Base-by-base conservation (phyloP, 2,888 invertebrate species). In the Drosophila subquinaria region DNA sequence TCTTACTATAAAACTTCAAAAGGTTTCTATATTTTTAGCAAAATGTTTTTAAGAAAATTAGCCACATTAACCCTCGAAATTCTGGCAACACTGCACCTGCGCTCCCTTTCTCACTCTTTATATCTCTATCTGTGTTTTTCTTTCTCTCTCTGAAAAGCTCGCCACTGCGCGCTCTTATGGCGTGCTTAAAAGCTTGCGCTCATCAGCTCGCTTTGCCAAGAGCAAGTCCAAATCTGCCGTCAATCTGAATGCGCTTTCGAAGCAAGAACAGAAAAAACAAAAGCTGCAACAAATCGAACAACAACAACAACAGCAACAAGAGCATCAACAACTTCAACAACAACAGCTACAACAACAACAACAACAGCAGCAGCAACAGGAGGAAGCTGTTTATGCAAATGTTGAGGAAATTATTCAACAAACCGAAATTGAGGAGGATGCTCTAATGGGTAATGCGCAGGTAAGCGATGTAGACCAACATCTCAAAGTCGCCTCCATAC, bases 141-240 rank as follows among this genome's bases (percentile, higher is more conserved):
- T 56, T n/a, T 61, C 17, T 55, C 27, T 55, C 40, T 68, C 40
- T 64, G 48, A 48, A 73, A 89, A 85, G 85, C 88, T 85, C 38
- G 75, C 89, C 38, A 88, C 60, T 68, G 89, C 84, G 15, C 87
- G 84, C 23, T 85, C 84, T 4, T 89, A 81, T 47, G 89, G 88
- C 48, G 85, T 85, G 50, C 73, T 85, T 36, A 85, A 85, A 64
- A 89, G 89, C 64, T 73, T 85, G 63, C 84, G 85, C 20, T 71
- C 72, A 52, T 85, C 85, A 36, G 85, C 85, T 11, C 85, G 85
- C 23, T 89, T 64, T 61, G 89, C 89, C 36, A 88, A 69, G 53
- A 73, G 75, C 51, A 85, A 85, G 51, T 85, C 85, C 27, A 85
- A 85, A 48, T 85, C 85, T 55, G 82, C 85, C 42, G 69, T 89